Evolutionary conservation across 2,113 vertebrate genomes (phyloP).

Genomic region (Pelobates fuscus): DNA sequence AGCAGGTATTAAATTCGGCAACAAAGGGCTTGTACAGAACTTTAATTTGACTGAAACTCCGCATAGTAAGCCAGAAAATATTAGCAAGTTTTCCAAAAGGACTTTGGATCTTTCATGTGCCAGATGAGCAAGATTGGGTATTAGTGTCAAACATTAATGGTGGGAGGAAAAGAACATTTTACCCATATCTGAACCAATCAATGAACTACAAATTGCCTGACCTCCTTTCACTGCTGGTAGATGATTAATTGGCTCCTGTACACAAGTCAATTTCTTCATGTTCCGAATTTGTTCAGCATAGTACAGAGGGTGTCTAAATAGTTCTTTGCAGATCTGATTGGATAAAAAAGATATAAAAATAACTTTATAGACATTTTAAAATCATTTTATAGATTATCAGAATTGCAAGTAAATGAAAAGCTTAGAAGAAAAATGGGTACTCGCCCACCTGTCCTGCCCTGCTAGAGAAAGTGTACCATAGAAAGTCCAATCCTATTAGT

Average conservation of each 20-base stretch:
- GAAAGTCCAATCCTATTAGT: too few relatives aligned
- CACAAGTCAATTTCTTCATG: conserved; percentile 1
- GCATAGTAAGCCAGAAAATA: conserved; percentile 60
- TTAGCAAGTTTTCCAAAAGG: conserved; percentile 15
- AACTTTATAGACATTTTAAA: too few relatives aligned
- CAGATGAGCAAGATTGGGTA: conserved; percentile 2
- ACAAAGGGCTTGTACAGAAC: conserved; percentile 57
- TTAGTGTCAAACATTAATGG: conserved; percentile 16
- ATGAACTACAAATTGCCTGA: neutral
- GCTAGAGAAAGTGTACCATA: too few relatives aligned
- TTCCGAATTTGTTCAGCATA: neutral
- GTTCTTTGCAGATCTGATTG: too few relatives aligned
- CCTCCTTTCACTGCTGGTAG: conserved; percentile 22
- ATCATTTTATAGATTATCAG: too few relatives aligned
- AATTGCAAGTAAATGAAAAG: too few relatives aligned
- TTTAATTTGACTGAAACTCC: conserved; percentile 63
- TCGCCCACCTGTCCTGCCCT: too few relatives aligned
- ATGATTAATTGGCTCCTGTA: conserved; percentile 32
- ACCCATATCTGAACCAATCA: conserved; percentile 40
- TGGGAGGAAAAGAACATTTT: conserved; percentile 37
- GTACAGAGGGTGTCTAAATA: too few relatives aligned
- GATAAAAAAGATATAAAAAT: too few relatives aligned
- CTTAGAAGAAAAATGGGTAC: too few relatives aligned
- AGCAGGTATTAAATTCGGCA: conserved; percentile 51
- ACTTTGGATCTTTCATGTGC: conserved; percentile 44